A percentile compares a stretch with the other conserved stretches of the same genome.
Conservation (phyloP, 2,113 vertebrate species). For the Ptilorrhoa leucosticta region DNA sequence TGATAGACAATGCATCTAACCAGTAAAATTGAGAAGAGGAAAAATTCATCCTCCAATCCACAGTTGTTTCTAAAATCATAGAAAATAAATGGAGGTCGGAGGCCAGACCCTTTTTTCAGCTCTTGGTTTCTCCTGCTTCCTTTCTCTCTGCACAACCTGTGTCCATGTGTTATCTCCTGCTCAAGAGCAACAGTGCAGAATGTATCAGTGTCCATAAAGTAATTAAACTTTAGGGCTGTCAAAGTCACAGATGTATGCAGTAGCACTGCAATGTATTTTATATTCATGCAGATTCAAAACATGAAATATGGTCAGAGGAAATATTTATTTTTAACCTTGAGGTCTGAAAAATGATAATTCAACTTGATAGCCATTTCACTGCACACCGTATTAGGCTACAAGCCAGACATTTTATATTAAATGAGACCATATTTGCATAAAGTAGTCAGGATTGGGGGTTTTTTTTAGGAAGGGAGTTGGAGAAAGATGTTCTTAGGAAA, state of each 20-base stretch:
- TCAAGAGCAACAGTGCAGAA: too few relatives aligned
- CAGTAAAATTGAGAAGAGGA: too few relatives aligned
- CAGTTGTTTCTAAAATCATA: too few relatives aligned
- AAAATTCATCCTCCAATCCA: too few relatives aligned
- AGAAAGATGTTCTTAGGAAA: background rate
- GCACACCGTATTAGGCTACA: background rate
- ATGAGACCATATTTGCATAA: background rate
- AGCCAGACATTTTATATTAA: background rate
- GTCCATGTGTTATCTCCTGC: too few relatives aligned
- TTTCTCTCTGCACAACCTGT: too few relatives aligned
- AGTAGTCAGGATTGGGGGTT: background rate
- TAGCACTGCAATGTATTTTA: background rate
- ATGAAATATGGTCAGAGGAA: background rate
- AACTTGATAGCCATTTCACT: conserved; percentile 8
- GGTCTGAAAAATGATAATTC: background rate
- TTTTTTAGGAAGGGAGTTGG: background rate
- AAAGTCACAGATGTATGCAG: background rate
- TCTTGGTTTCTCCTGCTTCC: too few relatives aligned
- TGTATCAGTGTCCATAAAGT: background rate
- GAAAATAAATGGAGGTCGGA: too few relatives aligned
- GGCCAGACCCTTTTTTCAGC: too few relatives aligned
- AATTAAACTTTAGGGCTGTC: background rate
- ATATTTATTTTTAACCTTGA: conserved; percentile 1
- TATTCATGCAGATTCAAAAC: background rate
- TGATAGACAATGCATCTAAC: too few relatives aligned